Conservation (phyloP, 2,797 vertebrate genomes). For the Eurystomus glaucurus region DNA sequence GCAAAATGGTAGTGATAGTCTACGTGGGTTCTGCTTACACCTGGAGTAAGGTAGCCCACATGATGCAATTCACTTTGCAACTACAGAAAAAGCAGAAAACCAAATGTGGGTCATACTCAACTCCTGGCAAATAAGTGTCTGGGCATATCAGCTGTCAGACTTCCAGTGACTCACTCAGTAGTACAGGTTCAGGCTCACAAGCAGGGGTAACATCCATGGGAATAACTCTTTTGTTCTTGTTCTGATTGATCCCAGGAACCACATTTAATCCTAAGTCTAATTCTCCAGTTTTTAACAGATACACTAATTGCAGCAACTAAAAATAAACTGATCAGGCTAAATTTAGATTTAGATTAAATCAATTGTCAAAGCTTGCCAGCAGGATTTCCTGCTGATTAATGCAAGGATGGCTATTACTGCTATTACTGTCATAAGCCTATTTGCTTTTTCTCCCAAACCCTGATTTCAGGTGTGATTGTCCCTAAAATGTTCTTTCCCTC, state of each 20-base stretch:
- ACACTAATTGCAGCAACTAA: background rate
- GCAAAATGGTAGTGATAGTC: rapidly evolving
- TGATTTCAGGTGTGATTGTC: background rate
- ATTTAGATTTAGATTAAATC: background rate
- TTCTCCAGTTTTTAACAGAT: background rate
- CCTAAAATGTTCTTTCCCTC: background rate
- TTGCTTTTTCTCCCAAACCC: background rate
- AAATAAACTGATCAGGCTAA: background rate
- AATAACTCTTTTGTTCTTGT: background rate
- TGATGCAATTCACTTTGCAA: background rate
- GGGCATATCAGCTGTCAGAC: background rate
- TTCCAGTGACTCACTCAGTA: background rate
- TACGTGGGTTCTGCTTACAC: background rate
- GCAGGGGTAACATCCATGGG: background rate
- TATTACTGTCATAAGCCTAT: background rate
- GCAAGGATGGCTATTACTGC: background rate
- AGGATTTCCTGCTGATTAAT: background rate
- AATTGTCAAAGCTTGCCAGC: background rate
- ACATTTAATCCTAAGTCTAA: background rate
- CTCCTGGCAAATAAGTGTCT: background rate
- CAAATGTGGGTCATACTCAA: background rate
- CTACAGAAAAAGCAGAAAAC: background rate
- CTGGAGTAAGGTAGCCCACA: background rate
- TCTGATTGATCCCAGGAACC: background rate
- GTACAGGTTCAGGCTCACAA: background rate